phyloP scores from a whole-genome alignment of 2,113 vertebrate species.

The Acinonyx jubatus region DNA sequence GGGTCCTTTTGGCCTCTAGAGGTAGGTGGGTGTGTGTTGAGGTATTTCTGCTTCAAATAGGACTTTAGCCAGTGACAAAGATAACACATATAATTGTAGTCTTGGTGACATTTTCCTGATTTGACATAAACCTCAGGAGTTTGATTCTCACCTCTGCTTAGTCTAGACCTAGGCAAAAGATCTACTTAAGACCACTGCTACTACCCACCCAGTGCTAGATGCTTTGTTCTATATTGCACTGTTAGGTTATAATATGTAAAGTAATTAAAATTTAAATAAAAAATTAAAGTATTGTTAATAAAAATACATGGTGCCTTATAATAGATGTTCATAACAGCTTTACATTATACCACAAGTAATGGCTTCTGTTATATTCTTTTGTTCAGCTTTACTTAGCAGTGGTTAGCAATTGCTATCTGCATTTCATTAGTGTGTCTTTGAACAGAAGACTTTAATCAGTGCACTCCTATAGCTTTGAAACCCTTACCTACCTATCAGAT shows the following conservation, averaged over 20 bases:
- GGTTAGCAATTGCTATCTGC: not conserved
- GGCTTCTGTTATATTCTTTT: not conserved
- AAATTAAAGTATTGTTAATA: not conserved
- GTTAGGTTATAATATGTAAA: too few species aligned
- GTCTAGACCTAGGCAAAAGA: not conserved
- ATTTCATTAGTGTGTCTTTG: constrained; percentile 25
- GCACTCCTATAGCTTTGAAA: not conserved
- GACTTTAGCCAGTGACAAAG: not conserved
- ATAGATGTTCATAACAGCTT: not conserved
- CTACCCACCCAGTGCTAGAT: not conserved
- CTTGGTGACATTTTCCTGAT: constrained; percentile 41
- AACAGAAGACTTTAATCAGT: constrained; percentile 25
- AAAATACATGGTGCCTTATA: constrained; percentile 5
- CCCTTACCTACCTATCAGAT: constrained; percentile 15
- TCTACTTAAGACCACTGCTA: not conserved
- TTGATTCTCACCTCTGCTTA: not conserved
- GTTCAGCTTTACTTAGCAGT: not conserved
- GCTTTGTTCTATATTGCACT: not conserved
- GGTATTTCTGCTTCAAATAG: not conserved
- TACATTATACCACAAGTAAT: constrained; percentile 41
- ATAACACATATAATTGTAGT: not conserved
- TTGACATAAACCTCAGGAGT: constrained; percentile 7
- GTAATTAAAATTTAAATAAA: too few species aligned
- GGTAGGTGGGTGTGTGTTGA: not conserved
- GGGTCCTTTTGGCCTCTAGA: not conserved